Base-by-base conservation (phyloP, 1,140 invertebrate genomes). In the Microplitis mediator region DNA sequence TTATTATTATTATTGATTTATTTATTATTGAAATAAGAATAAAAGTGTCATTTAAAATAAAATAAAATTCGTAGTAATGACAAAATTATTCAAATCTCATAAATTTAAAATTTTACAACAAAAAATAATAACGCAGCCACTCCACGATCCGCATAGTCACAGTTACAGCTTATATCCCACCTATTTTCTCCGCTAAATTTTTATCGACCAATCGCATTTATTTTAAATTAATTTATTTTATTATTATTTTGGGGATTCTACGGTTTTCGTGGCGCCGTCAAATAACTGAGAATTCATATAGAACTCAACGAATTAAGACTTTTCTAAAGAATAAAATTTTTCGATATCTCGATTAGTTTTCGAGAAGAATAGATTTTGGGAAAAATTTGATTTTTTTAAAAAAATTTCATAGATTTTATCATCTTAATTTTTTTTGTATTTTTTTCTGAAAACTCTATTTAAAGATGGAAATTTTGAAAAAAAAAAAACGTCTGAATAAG, bases 101-200 rank as follows among this genome's bases (percentile, higher is more conserved):
- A 23, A 32, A 13, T 14, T 31, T 8, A 23, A 14, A 11, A 50
- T 62, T 70, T 62, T 58, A 45, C 60, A n/a, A 39, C 60, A 77
- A 65, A 58, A 75, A 76, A 77, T 62, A 65, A 61, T 73, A 82
- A 84, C 86, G 85, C 84, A 85, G 84, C 82, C 81, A 82, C 85
- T 80, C 85, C 83, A 85, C 77, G 86, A 87, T 87, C 86, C 86
- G 67, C 86, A 86, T 80, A 82, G 85, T 86, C 85, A 87, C 84
- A 86, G 85, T 85, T 87, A 85, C 79, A 87, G 86, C 84, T 87
- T 85, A 85, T 82, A 71, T 80, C 74, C 78, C 82, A 81, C 76
- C 81, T 81, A 23, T 79, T 72, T 77, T 69, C 76, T 66, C 74
- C 68, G 71, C 67, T 62, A 74, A 56, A 72, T 39, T 62, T 60